Evolutionary conservation across 2,797 vertebrate genomes (phyloP).

Genomic region (Prunella strophiata): DNA sequence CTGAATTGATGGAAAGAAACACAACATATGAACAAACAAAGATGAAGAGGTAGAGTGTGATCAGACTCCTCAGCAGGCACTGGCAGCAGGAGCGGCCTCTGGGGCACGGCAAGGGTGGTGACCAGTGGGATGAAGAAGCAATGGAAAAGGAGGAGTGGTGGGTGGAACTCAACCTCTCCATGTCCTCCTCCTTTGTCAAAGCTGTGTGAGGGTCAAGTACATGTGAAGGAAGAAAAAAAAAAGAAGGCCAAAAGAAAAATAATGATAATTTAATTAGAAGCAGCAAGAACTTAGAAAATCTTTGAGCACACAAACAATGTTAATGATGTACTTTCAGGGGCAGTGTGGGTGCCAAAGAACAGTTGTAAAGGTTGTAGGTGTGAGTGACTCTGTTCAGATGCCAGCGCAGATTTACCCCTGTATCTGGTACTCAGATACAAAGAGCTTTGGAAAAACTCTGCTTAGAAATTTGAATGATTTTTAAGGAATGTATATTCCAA

Average conservation of each 20-base stretch:
- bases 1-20: conserved; percentile 78
- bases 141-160: conserved; percentile 63
- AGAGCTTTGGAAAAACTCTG: not conserved
- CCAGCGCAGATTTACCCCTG: conserved; percentile 6
- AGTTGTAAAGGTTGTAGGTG: not conserved
- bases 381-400: conserved; percentile 65
- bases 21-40: conserved; percentile 80
- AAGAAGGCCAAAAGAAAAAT: conserved; percentile 74
- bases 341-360: not conserved
- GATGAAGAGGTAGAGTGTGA: conserved; percentile 78
- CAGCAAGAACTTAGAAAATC: conserved; percentile 35
- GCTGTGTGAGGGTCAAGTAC: conserved; percentile 68
- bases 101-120: conserved; percentile 74
- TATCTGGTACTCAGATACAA: not conserved
- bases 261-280: conserved; percentile 61
- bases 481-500: not conserved
- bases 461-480: not conserved
- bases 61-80: conserved; percentile 77
- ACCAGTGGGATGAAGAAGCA: conserved; percentile 75
- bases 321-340: conserved; percentile 19
- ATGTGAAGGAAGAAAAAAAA: conserved; percentile 54
- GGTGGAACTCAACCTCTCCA: conserved; percentile 68
- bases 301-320: conserved; percentile 52
- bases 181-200: conserved; percentile 70
- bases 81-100: conserved; percentile 77